These are phyloP conservation scores for Drosophila melanica DNA, from an alignment of 1,140 invertebrate genomes.

Conservation along the genomic window DNA sequence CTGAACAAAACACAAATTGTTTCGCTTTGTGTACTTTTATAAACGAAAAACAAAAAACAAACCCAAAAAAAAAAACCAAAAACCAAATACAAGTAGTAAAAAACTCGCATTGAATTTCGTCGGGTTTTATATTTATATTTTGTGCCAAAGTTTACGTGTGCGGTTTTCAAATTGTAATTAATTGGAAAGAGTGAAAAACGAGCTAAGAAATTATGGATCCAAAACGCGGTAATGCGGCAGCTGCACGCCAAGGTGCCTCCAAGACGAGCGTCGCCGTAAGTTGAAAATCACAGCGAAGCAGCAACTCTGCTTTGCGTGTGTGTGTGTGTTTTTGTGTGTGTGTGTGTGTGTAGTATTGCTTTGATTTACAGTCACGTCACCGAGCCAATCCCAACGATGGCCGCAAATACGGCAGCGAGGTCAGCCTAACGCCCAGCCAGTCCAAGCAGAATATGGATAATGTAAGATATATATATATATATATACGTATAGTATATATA, in stretches of 20 bases:
- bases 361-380: conserved; percentile 59
- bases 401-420: conserved; percentile 63
- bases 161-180: conserved; percentile 30
- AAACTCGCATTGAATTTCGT: conserved; percentile 12
- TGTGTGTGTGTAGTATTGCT: conserved; percentile 15
- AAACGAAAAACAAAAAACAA: neutral
- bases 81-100: neutral
- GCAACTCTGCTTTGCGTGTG: neutral
- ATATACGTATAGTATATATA: neutral
- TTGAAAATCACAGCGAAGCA: conserved; percentile 14
- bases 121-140: conserved; percentile 24
- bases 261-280: conserved; percentile 70
- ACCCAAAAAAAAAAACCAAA: neutral
- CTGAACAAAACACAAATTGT: conserved; percentile 34
- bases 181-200: conserved; percentile 30
- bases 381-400: conserved; percentile 14
- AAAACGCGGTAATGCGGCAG: conserved; percentile 55
- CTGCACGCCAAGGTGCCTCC: conserved; percentile 59
- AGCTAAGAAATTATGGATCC: conserved; percentile 47
- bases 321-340: conserved; percentile 4
- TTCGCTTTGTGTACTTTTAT: conserved; percentile 5
- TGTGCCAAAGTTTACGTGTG: conserved; percentile 53
- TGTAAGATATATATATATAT: conserved; percentile 33
- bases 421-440: conserved; percentile 77
- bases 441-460: conserved; percentile 54